Conservation (phyloP, 2,113 vertebrate genomes). For the Accipiter virgatus region DNA sequence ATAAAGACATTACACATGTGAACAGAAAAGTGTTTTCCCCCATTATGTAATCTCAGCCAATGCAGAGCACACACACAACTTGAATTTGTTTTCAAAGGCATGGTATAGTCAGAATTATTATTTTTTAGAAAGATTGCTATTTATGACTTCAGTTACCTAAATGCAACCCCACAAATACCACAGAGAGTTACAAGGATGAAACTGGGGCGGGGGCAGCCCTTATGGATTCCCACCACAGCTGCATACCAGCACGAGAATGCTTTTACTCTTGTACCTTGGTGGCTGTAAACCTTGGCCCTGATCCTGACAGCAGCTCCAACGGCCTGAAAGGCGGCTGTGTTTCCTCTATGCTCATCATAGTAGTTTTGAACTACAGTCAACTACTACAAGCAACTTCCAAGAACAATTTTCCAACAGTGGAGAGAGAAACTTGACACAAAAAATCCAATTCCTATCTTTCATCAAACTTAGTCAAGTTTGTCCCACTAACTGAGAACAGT, state of each 20-base stretch:
- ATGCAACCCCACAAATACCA: not conserved
- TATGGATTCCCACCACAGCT: not conserved
- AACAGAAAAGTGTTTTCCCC: not conserved
- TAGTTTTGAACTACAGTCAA: not conserved
- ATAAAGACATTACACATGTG: not conserved
- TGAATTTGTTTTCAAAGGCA: not conserved
- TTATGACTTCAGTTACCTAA: not conserved
- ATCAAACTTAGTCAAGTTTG: not conserved
- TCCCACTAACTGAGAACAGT: rapidly evolving
- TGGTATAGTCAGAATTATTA: rapidly evolving
- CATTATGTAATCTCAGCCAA: rapidly evolving
- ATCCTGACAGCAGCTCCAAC: not conserved
- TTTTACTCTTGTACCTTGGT: not conserved
- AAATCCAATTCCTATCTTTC: not conserved
- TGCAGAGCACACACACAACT: not conserved
- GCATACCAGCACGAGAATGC: not conserved
- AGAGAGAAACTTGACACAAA: not conserved
- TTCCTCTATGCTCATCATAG: not conserved
- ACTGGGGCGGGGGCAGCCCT: rapidly evolving
- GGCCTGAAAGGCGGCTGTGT: not conserved
- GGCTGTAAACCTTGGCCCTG: not conserved
- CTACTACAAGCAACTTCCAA: not conserved
- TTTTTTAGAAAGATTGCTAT: not conserved
- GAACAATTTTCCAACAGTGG: not conserved
- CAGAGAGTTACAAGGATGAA: not conserved